These are phyloP conservation scores for Serrognathus titanus DNA, from an alignment of 2,888 invertebrate species.

Conservation along the genomic window DNA sequence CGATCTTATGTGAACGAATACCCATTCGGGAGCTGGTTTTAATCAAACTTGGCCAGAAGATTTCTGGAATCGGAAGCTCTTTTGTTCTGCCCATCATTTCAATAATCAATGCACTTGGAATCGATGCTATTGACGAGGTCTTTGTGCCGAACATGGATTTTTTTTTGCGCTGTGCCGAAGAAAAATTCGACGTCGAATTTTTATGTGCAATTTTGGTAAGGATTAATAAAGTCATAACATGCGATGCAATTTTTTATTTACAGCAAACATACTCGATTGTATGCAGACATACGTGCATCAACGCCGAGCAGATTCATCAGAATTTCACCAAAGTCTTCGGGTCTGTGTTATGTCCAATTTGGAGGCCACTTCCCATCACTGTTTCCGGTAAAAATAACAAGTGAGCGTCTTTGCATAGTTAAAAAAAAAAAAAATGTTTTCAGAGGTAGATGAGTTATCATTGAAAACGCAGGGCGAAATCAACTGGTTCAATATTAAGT, in stretches of 20 bases:
- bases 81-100: slow-evolving; percentile 36
- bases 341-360: slow-evolving; percentile 31
- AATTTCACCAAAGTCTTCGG: slow-evolving; percentile 32
- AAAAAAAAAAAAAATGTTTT: too few relatives aligned
- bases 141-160: slow-evolving; percentile 36
- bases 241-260: slow-evolving; percentile 11
- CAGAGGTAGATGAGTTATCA: not conserved
- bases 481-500: slow-evolving; percentile 30
- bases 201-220: slow-evolving; percentile 35
- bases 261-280: slow-evolving; percentile 37
- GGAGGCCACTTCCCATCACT: slow-evolving; percentile 12
- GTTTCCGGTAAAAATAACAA: too few relatives aligned
- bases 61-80: slow-evolving; percentile 28
- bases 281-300: slow-evolving; percentile 24
- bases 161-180: slow-evolving; percentile 29
- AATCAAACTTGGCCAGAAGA: slow-evolving; percentile 36
- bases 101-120: slow-evolving; percentile 38
- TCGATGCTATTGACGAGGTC: slow-evolving; percentile 36
- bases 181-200: slow-evolving; percentile 26
- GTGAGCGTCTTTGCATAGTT: too few relatives aligned
- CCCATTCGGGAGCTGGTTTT: slow-evolving; percentile 38
- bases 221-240: slow-evolving; percentile 4
- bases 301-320: slow-evolving; percentile 26
- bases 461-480: slow-evolving; percentile 14
- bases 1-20: slow-evolving; percentile 37